A percentile compares a stretch with the other conserved stretches of the same genome.
Evolutionary conservation across 2,797 vertebrate genomes (phyloP).

Genomic region (Graptemys geographica): DNA sequence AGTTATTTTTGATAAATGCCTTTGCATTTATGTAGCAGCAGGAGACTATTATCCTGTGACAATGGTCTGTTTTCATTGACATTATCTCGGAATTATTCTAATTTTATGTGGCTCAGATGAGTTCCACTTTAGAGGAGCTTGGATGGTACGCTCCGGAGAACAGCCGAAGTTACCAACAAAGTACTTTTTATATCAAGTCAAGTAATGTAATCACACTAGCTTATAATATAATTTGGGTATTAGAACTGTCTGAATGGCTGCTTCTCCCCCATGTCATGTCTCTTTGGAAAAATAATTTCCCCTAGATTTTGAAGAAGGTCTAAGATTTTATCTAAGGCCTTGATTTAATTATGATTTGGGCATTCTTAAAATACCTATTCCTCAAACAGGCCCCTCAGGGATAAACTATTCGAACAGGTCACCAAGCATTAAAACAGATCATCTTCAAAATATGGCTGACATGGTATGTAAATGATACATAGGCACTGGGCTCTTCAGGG

Average conservation of each 20-base stretch:
- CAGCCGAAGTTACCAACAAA: background rate
- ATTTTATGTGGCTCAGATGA: constrained; percentile 17
- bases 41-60: constrained; percentile 1
- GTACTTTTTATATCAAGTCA: background rate
- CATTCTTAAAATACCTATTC: background rate
- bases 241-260: background rate
- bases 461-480: background rate
- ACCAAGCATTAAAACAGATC: background rate
- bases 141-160: background rate
- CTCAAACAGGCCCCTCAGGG: background rate
- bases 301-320: background rate
- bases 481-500: background rate
- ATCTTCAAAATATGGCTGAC: background rate
- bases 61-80: background rate
- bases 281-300: constrained; percentile 12
- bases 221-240: background rate
- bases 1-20: background rate
- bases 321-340: background rate
- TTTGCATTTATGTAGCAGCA: constrained; percentile 26
- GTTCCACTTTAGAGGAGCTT: constrained; percentile 21
- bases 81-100: constrained; percentile 38
- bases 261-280: background rate
- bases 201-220: background rate
- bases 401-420: background rate
- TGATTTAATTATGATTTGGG: background rate